Evolutionary conservation across 2,888 invertebrate genomes (phyloP), one percentile per base, ranked within the genome.

Genomic region (Rhogogaster chlorosoma): DNA sequence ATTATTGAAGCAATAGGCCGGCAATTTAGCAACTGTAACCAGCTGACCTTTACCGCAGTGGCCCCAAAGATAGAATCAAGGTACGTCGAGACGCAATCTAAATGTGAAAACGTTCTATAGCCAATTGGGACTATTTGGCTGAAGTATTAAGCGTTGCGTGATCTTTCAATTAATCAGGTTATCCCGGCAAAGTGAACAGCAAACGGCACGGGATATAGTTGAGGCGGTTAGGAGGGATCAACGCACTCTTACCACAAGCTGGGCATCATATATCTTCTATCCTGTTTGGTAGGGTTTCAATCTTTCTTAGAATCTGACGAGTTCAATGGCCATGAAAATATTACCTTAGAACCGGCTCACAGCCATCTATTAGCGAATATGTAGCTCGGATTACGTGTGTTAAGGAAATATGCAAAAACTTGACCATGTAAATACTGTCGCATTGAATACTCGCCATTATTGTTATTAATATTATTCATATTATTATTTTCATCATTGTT

Each of bases 1-100:
- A 86, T 93, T 0, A 92, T 93, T 89, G 92, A 91, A 64, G 90
- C 90, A 83, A 86, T 93, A 80, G 88, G 90, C 49, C 88, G 91
- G 5, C 88, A 90, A 49, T 90, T 93, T 77, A 88, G 88, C 82
- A 87, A 88, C 38, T 85, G 87, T 18, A 89, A 86, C 22, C 89
- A 88, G 22, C 88, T 93, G 2, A 91, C 90, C 64, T 93, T 93
- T 70, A 89, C 93, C 61, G 89, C 91, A 0, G 89, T 93, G 22
- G 89, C 93, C 12, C 92, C 92, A 0, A 90, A 89, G 83, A 89
- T 87, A 18, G 87, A 89, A 84, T 85, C 86, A 61, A 90, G 90
- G 93, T 93, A 87, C 73, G 84, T 26, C 18, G 4, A 22, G 32
- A n/a, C 22, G 26, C n/a, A 42, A 71, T 42, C 3, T 12, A n/a